Evolutionary conservation across 2,113 vertebrate genomes (phyloP).

Genomic region (Cebidichthys violaceus): DNA sequence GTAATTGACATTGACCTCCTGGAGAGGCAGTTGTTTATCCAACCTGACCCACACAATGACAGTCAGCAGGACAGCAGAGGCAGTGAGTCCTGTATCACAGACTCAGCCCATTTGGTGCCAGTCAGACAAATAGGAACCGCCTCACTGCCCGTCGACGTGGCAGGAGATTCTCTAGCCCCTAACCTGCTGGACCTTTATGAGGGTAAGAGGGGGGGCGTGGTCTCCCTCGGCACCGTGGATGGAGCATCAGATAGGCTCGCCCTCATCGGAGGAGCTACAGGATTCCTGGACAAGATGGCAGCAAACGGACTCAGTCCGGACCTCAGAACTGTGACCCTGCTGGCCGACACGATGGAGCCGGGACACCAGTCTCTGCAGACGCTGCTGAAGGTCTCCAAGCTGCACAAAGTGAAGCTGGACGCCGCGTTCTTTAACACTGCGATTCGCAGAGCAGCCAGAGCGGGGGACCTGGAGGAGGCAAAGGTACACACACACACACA

Average conservation of each 20-base stretch:
- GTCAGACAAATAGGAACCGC: constrained; percentile 27
- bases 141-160: background rate
- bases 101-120: constrained; percentile 35
- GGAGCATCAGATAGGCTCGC: constrained; percentile 83
- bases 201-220: constrained; percentile 46
- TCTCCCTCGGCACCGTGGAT: constrained; percentile 85
- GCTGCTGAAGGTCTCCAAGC: constrained; percentile 83
- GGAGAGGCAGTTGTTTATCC: constrained; percentile 84
- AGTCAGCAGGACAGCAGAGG: background rate
- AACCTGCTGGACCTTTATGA: constrained; percentile 86
- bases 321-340: constrained; percentile 89
- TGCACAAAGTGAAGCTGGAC: constrained; percentile 85
- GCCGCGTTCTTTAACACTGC: constrained; percentile 90
- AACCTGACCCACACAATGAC: constrained; percentile 35
- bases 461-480: constrained; percentile 85
- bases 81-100: background rate
- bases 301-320: constrained; percentile 81
- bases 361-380: constrained; percentile 78
- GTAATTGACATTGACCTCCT: constrained; percentile 79
- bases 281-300: constrained; percentile 90
- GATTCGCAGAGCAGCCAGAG: constrained; percentile 87
- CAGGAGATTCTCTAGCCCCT: constrained; percentile 51
- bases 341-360: constrained; percentile 87
- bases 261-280: constrained; percentile 89
- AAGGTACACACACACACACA: constrained; percentile 83